Conservation (phyloP, 1,140 invertebrate species). For the Trinorchestia longiramus region DNA sequence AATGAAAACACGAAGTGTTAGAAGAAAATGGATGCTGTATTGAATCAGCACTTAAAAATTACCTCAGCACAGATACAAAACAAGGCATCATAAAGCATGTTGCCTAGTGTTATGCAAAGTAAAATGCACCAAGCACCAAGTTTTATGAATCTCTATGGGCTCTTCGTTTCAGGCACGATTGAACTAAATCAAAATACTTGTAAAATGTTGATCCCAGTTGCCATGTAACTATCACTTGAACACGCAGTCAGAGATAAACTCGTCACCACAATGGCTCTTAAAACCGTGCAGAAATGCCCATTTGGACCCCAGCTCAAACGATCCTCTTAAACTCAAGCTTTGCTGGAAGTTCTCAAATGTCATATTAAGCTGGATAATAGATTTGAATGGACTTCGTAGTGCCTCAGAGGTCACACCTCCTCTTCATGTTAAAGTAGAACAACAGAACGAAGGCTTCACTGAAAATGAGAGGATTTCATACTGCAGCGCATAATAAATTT, state of each 20-base stretch:
- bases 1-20: too few relatives aligned
- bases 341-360: not conserved
- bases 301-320: not conserved
- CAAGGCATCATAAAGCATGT: too few relatives aligned
- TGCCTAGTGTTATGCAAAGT: too few relatives aligned
- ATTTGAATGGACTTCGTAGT: constrained; percentile 14
- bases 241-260: not conserved
- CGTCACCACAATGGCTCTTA: not conserved
- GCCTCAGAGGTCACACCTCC: not conserved
- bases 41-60: too few relatives aligned
- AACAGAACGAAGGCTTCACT: not conserved
- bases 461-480: not conserved
- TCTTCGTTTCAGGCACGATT: too few relatives aligned
- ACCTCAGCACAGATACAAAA: too few relatives aligned
- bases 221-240: not conserved
- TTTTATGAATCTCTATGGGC: too few relatives aligned
- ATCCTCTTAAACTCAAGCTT: not conserved
- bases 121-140: too few relatives aligned
- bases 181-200: not conserved
- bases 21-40: too few relatives aligned
- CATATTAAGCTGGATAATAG: not conserved
- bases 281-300: not conserved
- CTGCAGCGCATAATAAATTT: not conserved
- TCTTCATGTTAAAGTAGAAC: not conserved
- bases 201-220: not conserved